These are phyloP conservation scores for Caenorhabditis sp. DNA, from an alignment of 2,888 invertebrate species.

Conservation along the genomic window DNA sequence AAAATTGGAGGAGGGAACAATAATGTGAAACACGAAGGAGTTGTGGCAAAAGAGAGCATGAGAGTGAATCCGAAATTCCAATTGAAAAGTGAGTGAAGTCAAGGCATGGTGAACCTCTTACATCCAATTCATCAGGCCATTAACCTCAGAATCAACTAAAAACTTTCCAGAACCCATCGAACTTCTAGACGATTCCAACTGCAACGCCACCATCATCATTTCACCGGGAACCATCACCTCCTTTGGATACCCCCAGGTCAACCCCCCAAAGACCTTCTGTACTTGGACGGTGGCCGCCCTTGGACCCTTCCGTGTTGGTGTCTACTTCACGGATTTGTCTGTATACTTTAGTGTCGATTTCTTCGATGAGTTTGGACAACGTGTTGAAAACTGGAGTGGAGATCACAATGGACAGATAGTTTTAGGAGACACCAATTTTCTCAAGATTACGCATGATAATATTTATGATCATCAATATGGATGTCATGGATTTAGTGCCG, in stretches of 20 bases:
- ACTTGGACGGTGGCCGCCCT: slow-evolving; percentile 22
- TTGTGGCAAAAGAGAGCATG: background rate
- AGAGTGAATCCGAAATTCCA: slow-evolving; percentile 9
- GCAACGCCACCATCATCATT: slow-evolving; percentile 19
- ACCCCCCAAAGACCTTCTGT: background rate
- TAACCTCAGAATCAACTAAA: no score
- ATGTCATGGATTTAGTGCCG: slow-evolving; percentile 11
- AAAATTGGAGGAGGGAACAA: background rate
- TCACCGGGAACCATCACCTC: slow-evolving; percentile 25
- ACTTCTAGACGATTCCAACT: slow-evolving; percentile 9
- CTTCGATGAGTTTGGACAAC: no score
- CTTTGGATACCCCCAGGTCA: slow-evolving; percentile 5
- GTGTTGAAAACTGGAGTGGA: no score
- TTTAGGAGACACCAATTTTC: background rate
- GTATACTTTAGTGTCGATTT: background rate
- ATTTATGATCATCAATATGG: slow-evolving; percentile 1
- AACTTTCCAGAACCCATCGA: background rate
- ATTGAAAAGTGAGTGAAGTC: background rate
- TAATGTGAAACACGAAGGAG: no score
- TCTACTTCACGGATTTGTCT: slow-evolving; percentile 17
- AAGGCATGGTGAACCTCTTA: no score
- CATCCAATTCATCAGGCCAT: no score
- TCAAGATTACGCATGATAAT: slow-evolving; percentile 23
- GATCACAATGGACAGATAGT: background rate
- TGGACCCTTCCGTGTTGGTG: slow-evolving; percentile 11